Base-by-base conservation (phyloP, 1,140 invertebrate genomes). In the Zaprionus ghesquierei region DNA sequence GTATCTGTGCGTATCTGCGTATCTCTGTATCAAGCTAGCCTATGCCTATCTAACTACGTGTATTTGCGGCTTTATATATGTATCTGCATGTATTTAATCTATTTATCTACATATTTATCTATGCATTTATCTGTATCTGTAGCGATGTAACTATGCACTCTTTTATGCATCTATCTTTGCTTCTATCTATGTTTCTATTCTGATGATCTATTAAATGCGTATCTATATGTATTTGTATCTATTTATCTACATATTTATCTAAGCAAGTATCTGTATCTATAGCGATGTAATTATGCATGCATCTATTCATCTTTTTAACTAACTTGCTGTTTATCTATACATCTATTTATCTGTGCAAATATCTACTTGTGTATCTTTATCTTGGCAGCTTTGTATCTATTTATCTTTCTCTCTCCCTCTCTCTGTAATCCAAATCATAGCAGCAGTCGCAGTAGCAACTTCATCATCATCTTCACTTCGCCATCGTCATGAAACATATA, bases 401-500 rank as follows among this genome's bases (percentile, higher is more conserved):
- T 12, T 22, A 22, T 44, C 15, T 44, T 20, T 20, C 41, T 27
- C 25, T 27, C 27, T 0, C 27, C 5, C 27, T 29, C 15, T 20
- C 9, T 46, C 18, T 20, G 31, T 41, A 44, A 50, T 29, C 13
- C 33, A 6, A 46, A 29, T 29, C 59, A 69, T 46, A 18, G 44
- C 29, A 51, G 27, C n/a, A 53, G 20, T 31, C 38, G 5, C 20
- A 38, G 9, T 27, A 25, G 12, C 50, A 54, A 23, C 20, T 25
- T 33, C 56, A 44, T 35, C 33, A 46, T 38, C 44, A 20, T 29
- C 29, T 9, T 31, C 50, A 49, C 23, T 18, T 61, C 38, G 27
- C 55, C 41, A 56, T 56, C n/a, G n/a, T n/a, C n/a, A n/a, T n/a
- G n/a, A 9, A 60, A 35, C 71, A 55, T 77, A 62, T 62, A 58